Evolutionary conservation across 2,113 vertebrate species (phyloP), one percentile per base, ranked within the genome.

Genomic region (Ctenomys sociabilis): DNA sequence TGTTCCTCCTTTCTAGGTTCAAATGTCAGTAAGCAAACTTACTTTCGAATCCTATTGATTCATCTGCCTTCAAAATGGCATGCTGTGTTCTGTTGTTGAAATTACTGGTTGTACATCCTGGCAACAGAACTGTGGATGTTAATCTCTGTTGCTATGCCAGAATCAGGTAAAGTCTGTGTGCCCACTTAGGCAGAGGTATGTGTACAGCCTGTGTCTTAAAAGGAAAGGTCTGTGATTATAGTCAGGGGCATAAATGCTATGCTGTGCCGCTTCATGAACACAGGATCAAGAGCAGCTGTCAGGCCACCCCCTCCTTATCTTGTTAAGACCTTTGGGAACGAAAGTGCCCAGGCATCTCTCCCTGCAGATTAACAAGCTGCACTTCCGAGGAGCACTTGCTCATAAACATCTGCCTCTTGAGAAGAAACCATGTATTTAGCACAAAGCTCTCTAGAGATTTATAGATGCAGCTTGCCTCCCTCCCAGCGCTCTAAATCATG

Each of bases 341-440:
- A 7, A 92, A 77, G 49, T 64, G 52, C 52, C 86, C 40, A 63
- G 85, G 81, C 61, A 28, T 72, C 63, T 63, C 63, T 49, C 81
- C 49, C 17, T 73, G 32, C 22, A 64, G 89, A 77, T 96, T 54
- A 75, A 52, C 81, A 90, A 68, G 32, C 82, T 83, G 30, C 3
- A 3, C 9, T 70, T 78, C 66, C 0, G 0, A 40, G 43, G 43
- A 89, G 32, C 68, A 19, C 70, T 88, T 70, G 30, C 52, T 40
- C 73, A 90, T 87, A 68, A 83, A 94, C 92, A 85, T 21, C 78
- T 61, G 37, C 87, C 52, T 80, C 75, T 57, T 14, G 32, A 73
- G 77, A 87, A 85, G 83, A 88, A 88, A n/a, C 35, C 63, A 24
- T 68, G 54, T 54, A 52, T 63, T 88, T 85, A 40, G 63, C 77